Conservation (phyloP, 1,140 invertebrate species). For the Drosophila bipectinata region DNA sequence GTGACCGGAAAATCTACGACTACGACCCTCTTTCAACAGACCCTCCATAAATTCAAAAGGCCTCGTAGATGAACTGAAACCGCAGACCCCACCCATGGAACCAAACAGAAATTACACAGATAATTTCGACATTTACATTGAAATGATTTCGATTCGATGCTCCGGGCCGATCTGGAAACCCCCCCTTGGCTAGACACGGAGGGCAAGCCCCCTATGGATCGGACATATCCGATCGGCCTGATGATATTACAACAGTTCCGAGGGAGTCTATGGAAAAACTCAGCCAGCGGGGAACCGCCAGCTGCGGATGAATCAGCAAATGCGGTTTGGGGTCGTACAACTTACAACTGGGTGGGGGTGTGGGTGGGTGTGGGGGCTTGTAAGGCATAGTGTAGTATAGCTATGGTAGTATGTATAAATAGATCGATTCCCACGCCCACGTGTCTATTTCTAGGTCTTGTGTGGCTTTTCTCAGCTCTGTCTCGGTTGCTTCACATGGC, state of each 20-base stretch:
- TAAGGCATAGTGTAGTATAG: slow-evolving; percentile 12
- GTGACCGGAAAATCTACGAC: no score
- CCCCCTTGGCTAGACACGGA: slow-evolving; percentile 60
- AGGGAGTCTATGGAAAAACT: slow-evolving; percentile 22
- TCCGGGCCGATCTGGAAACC: slow-evolving; percentile 3
- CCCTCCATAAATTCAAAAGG: neutral
- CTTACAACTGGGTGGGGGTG: slow-evolving; percentile 36
- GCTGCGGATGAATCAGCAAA: slow-evolving; percentile 62
- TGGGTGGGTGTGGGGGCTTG: slow-evolving; percentile 1
- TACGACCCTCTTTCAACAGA: neutral
- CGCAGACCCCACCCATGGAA: slow-evolving; percentile 46
- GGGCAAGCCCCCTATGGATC: slow-evolving; percentile 25
- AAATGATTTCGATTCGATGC: slow-evolving; percentile 53
- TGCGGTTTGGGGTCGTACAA: slow-evolving; percentile 38
- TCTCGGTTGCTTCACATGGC: slow-evolving; percentile 43
- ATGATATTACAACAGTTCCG: slow-evolving; percentile 56
- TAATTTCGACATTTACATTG: slow-evolving; percentile 75
- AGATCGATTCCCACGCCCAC: slow-evolving; percentile 77
- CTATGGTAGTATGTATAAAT: slow-evolving; percentile 45
- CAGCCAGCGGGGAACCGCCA: slow-evolving; percentile 49
- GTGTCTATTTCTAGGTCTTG: slow-evolving; percentile 78
- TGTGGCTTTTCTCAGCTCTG: slow-evolving; percentile 44
- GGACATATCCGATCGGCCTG: slow-evolving; percentile 13
- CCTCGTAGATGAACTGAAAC: slow-evolving; percentile 20
- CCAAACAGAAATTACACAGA: slow-evolving; percentile 58